Percentiles rank a stretch among this genome's conserved stretches.
Conservation (phyloP, 1,140 invertebrate genomes). For the Pomacea maculata region DNA sequence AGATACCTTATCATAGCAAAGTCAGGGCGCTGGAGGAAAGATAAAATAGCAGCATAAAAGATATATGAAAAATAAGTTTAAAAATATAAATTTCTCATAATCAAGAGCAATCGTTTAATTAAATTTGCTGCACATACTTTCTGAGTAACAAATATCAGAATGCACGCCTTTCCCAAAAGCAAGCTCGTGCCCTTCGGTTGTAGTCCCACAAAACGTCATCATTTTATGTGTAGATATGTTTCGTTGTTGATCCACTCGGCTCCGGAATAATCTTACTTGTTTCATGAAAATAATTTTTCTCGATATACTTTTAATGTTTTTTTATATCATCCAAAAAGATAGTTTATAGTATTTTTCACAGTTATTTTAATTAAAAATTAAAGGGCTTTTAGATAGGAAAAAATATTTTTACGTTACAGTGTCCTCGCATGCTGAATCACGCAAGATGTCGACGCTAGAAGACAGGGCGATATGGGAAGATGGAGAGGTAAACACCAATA, state of each 20-base stretch:
- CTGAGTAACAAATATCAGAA: too few species aligned
- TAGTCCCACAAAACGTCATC: neutral
- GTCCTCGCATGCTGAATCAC: conserved; percentile 30
- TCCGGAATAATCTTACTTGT: neutral
- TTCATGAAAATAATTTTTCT: neutral
- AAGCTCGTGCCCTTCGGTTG: too few species aligned
- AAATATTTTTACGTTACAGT: neutral
- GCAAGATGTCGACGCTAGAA: conserved; percentile 73
- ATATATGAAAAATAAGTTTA: too few species aligned
- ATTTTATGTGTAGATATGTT: neutral
- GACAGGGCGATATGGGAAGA: conserved; percentile 92
- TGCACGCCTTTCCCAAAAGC: too few species aligned
- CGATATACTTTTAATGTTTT: neutral
- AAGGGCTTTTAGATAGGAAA: neutral
- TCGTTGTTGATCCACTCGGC: too few species aligned
- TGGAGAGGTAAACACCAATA: conserved; percentile 72
- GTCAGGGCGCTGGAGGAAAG: too few species aligned
- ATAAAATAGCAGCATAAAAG: too few species aligned
- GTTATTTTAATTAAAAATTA: neutral
- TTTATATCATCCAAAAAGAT: neutral
- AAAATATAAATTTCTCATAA: too few species aligned
- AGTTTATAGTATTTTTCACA: neutral
- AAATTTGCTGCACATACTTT: too few species aligned
- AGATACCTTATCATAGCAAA: too few species aligned
- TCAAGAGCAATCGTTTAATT: too few species aligned